Base-by-base conservation (phyloP, 1,140 invertebrate species). In the Leptopilina clavipes region DNA sequence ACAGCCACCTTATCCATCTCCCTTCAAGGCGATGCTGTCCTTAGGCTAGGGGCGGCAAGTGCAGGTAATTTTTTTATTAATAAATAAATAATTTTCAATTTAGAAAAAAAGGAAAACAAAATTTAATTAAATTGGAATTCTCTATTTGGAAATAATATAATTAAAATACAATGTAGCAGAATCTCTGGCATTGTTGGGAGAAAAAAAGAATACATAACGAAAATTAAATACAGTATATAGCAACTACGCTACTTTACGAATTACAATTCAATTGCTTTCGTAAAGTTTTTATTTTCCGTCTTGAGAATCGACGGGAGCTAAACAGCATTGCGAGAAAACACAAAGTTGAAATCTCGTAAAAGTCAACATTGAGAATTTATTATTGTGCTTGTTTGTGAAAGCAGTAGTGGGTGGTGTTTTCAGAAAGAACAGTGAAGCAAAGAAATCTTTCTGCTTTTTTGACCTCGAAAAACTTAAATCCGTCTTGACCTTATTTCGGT, bases 1-100 rank as follows among this genome's bases (percentile, higher is more conserved):
- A 91, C 91, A 19, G 91, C 91, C 40, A 91, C 91, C 52, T 86
- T 92, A 56, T 91, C 90, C 81, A 92, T 92, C 79, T 90, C 89
- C 72, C 83, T 90, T 76, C 89, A 90, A 86, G 87, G 89, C 77
- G 90, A 90, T 79, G 89, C 89, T 74, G 88, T 90, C 45, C 86
- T 90, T 44, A 90, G 89, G 84, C 85, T 90, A 56, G 89, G 89
- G 31, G 85, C 89, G 75, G 89, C 88, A 81, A 86, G 85, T 79
- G 84, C 88, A 83, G 89, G 89, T 90, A 85, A 82, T 82, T 83
- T 31, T 31, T 31, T 31, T 31, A 1, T 2, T 31, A 1, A 14
- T 43, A 54, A 22, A 22, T 71, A 17, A 17, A 72, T 31, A 2
- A n/a, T 44, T 17, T n/a, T n/a, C n/a, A n/a, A 70, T 75, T 71